Evolutionary conservation across 2,888 invertebrate species (phyloP).

Genomic region (Nebria brevicollis): DNA sequence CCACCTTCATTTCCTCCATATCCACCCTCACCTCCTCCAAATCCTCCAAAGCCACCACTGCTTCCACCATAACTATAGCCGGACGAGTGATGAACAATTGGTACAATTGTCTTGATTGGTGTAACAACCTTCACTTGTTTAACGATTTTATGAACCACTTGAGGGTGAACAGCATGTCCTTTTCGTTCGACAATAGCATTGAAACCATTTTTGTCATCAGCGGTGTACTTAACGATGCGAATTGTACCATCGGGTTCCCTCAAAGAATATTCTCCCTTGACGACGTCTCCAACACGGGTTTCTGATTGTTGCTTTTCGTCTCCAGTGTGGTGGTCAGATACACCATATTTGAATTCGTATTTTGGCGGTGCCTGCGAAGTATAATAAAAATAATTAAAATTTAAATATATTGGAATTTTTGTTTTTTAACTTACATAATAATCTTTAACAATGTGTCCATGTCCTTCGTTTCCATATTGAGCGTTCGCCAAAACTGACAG

Average conservation of each 20-base stretch:
- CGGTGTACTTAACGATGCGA: conserved; percentile 30
- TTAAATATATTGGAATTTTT: not conserved
- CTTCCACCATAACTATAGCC: conserved; percentile 23
- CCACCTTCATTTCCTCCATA: conserved; percentile 17
- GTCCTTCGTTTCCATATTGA: conserved; percentile 26
- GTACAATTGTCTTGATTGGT: conserved; percentile 13
- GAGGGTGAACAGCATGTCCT: conserved; percentile 26
- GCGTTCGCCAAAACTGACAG: conserved; percentile 15
- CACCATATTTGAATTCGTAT: conserved; percentile 37
- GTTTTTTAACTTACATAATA: conserved; percentile 20
- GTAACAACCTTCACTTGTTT: conserved; percentile 17
- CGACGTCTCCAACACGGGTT: conserved; percentile 18
- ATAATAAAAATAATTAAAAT: not conserved
- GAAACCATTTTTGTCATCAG: conserved; percentile 35
- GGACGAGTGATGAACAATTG: conserved; percentile 19
- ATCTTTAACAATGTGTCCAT: conserved; percentile 29
- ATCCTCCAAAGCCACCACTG: not conserved
- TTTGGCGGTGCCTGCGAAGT: conserved; percentile 14
- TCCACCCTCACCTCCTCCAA: conserved; percentile 20
- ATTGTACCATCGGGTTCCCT: conserved; percentile 32
- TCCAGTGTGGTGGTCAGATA: conserved; percentile 31
- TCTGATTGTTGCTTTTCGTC: conserved; percentile 25
- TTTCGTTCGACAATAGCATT: conserved; percentile 28
- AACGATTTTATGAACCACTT: conserved; percentile 24
- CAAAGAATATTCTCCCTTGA: conserved; percentile 20